Percentiles rank a stretch among this genome's conserved stretches.
Conservation (phyloP, 2,888 invertebrate genomes). For the Phortica magna region DNA sequence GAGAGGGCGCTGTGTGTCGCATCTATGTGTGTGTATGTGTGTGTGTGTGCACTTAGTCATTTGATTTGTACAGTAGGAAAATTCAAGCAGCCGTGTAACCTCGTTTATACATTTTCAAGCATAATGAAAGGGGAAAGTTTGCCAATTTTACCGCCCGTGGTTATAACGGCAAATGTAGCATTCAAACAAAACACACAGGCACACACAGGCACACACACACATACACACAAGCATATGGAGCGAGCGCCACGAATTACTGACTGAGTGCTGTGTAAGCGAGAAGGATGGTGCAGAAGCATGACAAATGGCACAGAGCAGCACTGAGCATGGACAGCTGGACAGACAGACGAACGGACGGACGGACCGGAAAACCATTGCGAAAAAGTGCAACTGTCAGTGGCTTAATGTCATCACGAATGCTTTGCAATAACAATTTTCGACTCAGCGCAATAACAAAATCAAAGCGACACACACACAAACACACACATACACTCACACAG, state of each 20-base stretch:
- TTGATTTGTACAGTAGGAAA: conserved; percentile 15
- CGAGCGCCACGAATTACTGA: not conserved
- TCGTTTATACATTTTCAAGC: conserved; percentile 62
- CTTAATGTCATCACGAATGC: conserved; percentile 35
- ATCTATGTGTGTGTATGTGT: no score
- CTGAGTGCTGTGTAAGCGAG: not conserved
- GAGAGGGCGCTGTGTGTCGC: no score
- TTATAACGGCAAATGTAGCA: conserved; percentile 57
- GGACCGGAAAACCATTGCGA: conserved; percentile 16
- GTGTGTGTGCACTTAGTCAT: not conserved
- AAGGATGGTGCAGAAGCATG: no score
- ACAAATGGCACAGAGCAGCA: not conserved
- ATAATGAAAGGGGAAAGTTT: conserved; percentile 72
- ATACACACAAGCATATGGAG: no score
- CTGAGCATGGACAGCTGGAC: not conserved
- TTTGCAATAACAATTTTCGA: conserved; percentile 14
- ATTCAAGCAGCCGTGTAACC: conserved; percentile 71
- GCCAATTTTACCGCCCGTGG: conserved; percentile 69
- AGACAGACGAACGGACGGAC: not conserved
- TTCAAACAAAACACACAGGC: conserved; percentile 45
- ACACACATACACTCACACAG: not conserved
- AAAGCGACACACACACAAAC: not conserved
- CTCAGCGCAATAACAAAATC: not conserved
- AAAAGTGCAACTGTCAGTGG: conserved; percentile 49
- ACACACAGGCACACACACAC: conserved; percentile 28